Evolutionary conservation across 2,113 vertebrate genomes (phyloP), one percentile per base, ranked within the genome.

Genomic region (Strix uralensis): DNA sequence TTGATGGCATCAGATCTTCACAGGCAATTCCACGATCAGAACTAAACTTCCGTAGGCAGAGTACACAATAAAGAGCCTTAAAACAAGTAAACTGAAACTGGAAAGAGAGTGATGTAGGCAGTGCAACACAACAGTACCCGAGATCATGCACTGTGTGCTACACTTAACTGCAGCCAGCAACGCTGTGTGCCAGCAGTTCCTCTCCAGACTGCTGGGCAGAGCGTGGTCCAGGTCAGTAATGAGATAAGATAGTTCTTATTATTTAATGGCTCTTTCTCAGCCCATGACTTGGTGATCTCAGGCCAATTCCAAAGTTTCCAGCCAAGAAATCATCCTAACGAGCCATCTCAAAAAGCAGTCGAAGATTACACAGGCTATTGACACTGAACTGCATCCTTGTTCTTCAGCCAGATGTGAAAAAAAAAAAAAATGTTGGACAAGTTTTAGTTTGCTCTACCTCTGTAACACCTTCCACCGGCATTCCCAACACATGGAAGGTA

Each of bases 131-230:
- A 27, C 7, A 8, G 61, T 1, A 78, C 42, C 42, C 0, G 1
- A 36, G 55, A 4, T 22, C 9, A 9, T 0, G 5, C 36, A 34
- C 6, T 1, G 1, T 19, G 26, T 1, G 2, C 80, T 21, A 21
- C 72, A 6, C 55, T 21, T 1, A 3, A 18, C 15, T 3, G 54
- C 73, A 32, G 61, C 62, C 30, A 2, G 72, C 38, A 26, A 10
- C 2, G 26, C 29, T 0, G 1, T 3, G 86, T 32, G 88, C 74
- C 91, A 72, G 70, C 54, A 79, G 42, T 4, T 82, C 32, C n/a
- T 46, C 42, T 40, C 46, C 57, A 38, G 59, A 77, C 69, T 75
- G 74, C 65, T 14, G 77, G 65, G 70, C 77, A 94, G 26, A 47
- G 62, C 2, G 0, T 5, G 46, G 19, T 9, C 46, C 59, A 81